Conservation (phyloP, 1,140 invertebrate genomes). For the Drosophila sechellia region DNA sequence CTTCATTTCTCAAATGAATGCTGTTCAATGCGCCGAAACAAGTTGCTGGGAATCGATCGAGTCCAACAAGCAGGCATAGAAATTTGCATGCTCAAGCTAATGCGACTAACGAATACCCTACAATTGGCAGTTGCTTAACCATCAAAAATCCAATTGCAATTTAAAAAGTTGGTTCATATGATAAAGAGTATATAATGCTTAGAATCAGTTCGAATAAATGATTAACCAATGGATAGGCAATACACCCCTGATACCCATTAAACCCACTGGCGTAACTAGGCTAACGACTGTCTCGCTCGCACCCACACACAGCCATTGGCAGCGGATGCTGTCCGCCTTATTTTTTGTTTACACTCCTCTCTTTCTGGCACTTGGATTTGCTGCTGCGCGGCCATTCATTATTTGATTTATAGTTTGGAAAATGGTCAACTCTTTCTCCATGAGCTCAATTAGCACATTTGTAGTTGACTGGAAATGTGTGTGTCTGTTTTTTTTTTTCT, state of each 20-base stretch:
- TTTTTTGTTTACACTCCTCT: constrained; percentile 58
- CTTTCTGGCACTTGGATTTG: constrained; percentile 10
- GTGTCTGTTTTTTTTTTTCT: constrained; percentile 27
- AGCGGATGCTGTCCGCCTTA: constrained; percentile 59
- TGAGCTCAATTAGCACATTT: constrained; percentile 63
- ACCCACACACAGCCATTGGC: constrained; percentile 15
- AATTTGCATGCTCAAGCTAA: constrained; percentile 14
- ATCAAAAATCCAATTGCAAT: neutral
- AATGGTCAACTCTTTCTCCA: constrained; percentile 44
- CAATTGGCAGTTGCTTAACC: neutral
- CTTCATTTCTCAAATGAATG: constrained; percentile 42
- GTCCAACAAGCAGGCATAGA: constrained; percentile 8
- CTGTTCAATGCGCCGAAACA: constrained; percentile 46
- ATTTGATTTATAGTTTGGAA: constrained; percentile 71
- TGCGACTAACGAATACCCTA: constrained; percentile 4
- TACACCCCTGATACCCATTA: constrained; percentile 9
- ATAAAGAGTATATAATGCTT: too few relatives aligned
- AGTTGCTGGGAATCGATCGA: constrained; percentile 39
- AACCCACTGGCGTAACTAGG: constrained; percentile 29
- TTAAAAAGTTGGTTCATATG: too few relatives aligned
- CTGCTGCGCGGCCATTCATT: constrained; percentile 58
- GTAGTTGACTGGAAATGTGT: constrained; percentile 31
- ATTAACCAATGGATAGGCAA: too few relatives aligned
- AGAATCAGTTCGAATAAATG: too few relatives aligned
- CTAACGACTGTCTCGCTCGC: constrained; percentile 24